Evolutionary conservation across 2,797 vertebrate genomes (phyloP), one percentile per base, ranked within the genome.

Genomic region (Agapornis canus): DNA sequence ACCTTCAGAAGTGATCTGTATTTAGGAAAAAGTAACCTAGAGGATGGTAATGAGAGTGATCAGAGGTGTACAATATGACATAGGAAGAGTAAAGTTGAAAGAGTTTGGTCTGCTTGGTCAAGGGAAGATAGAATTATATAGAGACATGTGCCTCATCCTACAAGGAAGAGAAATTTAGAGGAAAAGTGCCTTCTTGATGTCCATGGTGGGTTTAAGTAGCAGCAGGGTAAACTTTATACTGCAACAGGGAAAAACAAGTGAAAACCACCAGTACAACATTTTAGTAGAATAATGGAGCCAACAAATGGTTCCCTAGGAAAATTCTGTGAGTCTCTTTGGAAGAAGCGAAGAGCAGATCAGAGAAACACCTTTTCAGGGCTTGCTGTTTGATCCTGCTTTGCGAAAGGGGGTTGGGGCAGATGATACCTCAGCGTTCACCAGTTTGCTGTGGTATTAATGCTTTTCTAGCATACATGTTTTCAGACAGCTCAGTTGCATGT

Each of bases 241-340:
- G 61, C 20, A 8, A 20, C 25, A 25, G 17, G 42, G 35, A 21
- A 35, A 64, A 48, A 25, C 13, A 49, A 5, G 6, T 21, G 12
- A 18, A 25, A 48, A 51, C 6, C 1, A 2, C 10, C 29, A 12
- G 0, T 13, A 6, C 13, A 19, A 0, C 1, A 0, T 56, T 60
- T 21, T 29, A 9, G 9, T 11, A 17, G 64, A 32, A 22, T 9
- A 37, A 3, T 3, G 32, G 43, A 51, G 39, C 47, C 59, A 45
- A 5, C 6, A 40, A 6, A 18, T 16, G 35, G 29, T 31, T 87
- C 51, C 35, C 72, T 32, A 16, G 31, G 51, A 43, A 60, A 32
- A 29, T 9, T 13, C 27, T 13, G 0, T 19, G n/a, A 17, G 27
- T 54, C 21, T 31, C 25, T 45, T 7, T 27, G 70, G 54, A 32